Percentiles rank a stretch among this genome's conserved stretches.
These are phyloP conservation scores for Nematostella vectensis DNA, from an alignment of 92 coral and sea anemone genomes.

Conservation along the genomic window DNA sequence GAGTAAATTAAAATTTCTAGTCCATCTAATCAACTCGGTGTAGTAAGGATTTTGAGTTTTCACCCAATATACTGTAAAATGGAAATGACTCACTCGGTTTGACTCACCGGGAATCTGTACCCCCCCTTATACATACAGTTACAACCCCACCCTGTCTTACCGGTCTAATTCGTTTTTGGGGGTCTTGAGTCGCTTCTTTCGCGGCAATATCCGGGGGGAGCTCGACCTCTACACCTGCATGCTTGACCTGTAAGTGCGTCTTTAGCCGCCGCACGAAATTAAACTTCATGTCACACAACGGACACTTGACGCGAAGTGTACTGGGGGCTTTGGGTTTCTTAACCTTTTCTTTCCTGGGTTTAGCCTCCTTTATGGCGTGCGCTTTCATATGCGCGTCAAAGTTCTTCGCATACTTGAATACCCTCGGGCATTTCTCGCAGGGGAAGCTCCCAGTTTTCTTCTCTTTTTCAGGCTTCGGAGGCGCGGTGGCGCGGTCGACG, in stretches of 20 bases:
- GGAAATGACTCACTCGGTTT: too few relatives aligned
- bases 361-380: neutral
- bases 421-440: slow-evolving; percentile 30
- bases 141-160: too few relatives aligned
- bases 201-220: slow-evolving; percentile 8
- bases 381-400: slow-evolving; percentile 24
- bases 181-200: slow-evolving; percentile 1
- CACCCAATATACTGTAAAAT: too few relatives aligned
- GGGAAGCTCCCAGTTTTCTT: slow-evolving; percentile 18
- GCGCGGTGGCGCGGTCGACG: slow-evolving; percentile 25
- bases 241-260: slow-evolving; percentile 27
- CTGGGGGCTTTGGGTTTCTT: neutral
- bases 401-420: slow-evolving; percentile 32
- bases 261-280: slow-evolving; percentile 16
- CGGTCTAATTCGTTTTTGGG: too few relatives aligned
- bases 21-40: too few relatives aligned
- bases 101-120: too few relatives aligned
- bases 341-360: neutral
- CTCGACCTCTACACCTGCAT: slow-evolving; percentile 28
- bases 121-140: too few relatives aligned
- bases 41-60: too few relatives aligned
- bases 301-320: slow-evolving; percentile 37
- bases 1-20: too few relatives aligned
- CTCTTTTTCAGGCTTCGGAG: neutral
- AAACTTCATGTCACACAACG: slow-evolving; percentile 37